Conservation (phyloP, 2,888 invertebrate genomes). For the Drosophila prolongata region DNA sequence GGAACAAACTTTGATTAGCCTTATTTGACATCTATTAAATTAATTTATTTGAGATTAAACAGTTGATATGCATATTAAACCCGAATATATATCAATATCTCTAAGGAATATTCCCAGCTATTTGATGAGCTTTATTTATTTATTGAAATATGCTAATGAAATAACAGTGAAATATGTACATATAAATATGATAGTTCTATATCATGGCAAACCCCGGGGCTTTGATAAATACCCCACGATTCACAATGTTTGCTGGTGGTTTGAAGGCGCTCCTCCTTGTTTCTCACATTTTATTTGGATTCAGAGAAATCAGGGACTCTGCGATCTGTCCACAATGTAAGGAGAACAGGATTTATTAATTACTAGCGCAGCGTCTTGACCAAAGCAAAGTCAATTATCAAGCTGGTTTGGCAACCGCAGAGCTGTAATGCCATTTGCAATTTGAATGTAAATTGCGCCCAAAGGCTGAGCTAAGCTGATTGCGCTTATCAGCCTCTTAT, state of each 20-base stretch:
- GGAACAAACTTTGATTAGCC: neutral
- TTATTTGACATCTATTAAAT: too few relatives aligned
- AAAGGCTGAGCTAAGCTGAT: constrained; percentile 11
- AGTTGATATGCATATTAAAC: too few relatives aligned
- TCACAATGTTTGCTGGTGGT: neutral
- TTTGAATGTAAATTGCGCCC: constrained; percentile 54
- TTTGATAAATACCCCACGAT: neutral
- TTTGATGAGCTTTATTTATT: too few relatives aligned
- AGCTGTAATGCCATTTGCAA: constrained; percentile 38
- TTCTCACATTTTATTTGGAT: constrained; percentile 7
- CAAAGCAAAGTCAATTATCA: constrained; percentile 27
- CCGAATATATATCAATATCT: too few relatives aligned
- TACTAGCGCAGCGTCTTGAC: constrained; percentile 23
- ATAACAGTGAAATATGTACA: too few relatives aligned
- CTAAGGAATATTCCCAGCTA: too few relatives aligned
- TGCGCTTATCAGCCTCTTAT: constrained; percentile 43
- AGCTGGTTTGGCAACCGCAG: constrained; percentile 35
- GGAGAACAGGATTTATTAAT: constrained; percentile 14
- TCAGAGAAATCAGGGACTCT: constrained; percentile 13
- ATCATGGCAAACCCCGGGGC: too few relatives aligned
- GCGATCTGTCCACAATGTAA: neutral
- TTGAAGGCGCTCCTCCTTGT: constrained; percentile 2
- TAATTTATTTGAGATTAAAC: too few relatives aligned
- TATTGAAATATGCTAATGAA: too few relatives aligned
- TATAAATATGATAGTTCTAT: too few relatives aligned